Conservation (phyloP, 2,888 invertebrate genomes). For the Leptopilina drosophilae region DNA sequence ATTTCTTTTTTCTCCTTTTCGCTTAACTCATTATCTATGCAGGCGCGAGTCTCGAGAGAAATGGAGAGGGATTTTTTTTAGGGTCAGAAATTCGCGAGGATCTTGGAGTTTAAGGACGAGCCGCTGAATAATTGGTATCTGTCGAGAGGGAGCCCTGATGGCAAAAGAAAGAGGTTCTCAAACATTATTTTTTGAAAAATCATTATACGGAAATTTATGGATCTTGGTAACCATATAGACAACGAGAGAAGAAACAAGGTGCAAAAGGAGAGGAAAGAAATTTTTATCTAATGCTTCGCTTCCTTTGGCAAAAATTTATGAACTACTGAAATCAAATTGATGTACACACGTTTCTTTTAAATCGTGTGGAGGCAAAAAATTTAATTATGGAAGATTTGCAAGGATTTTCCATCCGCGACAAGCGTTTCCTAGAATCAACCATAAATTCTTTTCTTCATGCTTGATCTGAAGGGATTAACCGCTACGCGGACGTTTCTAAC, state of each 20-base stretch:
- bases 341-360: background rate
- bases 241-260: conserved; percentile 41
- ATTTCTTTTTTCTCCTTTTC: conserved; percentile 34
- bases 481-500: conserved; percentile 57
- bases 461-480: conserved; percentile 49
- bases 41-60: conserved; percentile 50
- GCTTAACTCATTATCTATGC: conserved; percentile 63
- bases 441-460: conserved; percentile 56
- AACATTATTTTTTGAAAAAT: conserved; percentile 6
- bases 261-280: conserved; percentile 50
- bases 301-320: background rate
- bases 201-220: background rate
- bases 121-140: conserved; percentile 58
- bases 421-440: conserved; percentile 59
- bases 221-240: too few relatives aligned
- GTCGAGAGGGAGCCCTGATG: conserved; percentile 37
- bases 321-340: conserved; percentile 12
- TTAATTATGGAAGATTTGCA: conserved; percentile 41
- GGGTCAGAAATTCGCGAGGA: conserved; percentile 55
- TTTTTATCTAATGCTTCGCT: conserved; percentile 47
- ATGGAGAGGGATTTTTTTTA: conserved; percentile 40
- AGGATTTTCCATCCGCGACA: conserved; percentile 61
- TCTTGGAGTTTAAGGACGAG: conserved; percentile 56
- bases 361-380: background rate
- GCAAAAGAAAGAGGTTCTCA: conserved; percentile 51